Evolutionary conservation across 1,140 invertebrate species (phyloP), one percentile per base, ranked within the genome.

Genomic region (Brachionus rotundiformis): DNA sequence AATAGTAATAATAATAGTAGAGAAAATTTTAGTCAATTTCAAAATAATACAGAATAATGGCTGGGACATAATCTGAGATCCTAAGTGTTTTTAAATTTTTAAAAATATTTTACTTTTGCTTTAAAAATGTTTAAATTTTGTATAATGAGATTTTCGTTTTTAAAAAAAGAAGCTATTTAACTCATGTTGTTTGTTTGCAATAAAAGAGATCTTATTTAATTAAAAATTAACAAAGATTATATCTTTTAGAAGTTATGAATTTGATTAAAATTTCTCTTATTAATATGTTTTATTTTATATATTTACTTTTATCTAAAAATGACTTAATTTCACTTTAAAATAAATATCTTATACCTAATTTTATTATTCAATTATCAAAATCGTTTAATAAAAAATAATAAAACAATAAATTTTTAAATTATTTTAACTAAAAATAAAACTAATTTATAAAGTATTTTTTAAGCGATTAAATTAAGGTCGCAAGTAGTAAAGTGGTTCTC

Each of bases 1-100:
- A 68, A 23, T 61, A 61, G 3, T 23, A 61, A 61, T 25, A 61
- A 25, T 16, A 39, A 39, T 19, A 54, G 19, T 8, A 54, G 47
- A 54, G 63, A 36, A 33, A 68, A 68, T 68, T 68, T 68, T 68
- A 68, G 63, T 68, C 63, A 68, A 36, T 68, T 68, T 16, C 63
- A 68, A 68, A 68, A 68, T 19, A 68, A 68, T 19, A 36, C 63
- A 19, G 63, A 68, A 36, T 68, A 36, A 39, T 68, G 61, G 61
- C 61, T 63, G 61, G 61, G 61, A 63, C 19, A 54, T 19, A 54
- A 16, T 54, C 19, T 54, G 47, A 54, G 19, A 54, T 54, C 47
- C n/a, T 54, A 1, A 54, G 47, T 54, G 47, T 54, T 54, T 25
- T 54, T 3, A 25, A 19, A 5, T 49, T 54, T 54, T 19, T 54